Evolutionary conservation across 2,797 vertebrate species (phyloP), one percentile per base, ranked within the genome.

Genomic region (Gallinago solitaria): DNA sequence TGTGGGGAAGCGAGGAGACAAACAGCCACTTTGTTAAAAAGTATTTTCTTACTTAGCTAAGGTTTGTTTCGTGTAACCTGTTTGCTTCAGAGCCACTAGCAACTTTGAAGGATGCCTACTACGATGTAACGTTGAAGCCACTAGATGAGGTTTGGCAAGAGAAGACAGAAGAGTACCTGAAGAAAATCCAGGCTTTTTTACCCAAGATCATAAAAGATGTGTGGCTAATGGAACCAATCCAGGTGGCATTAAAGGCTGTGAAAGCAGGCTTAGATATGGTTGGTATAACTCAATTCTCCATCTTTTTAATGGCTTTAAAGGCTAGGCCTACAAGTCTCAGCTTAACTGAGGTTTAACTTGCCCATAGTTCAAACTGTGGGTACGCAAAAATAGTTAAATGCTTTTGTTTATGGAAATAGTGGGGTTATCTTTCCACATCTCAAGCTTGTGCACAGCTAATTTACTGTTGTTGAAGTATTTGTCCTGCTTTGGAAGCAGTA

Each of bases 101-200:
- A 64, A 99, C 98, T 4, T 92, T 99, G 89, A 98, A 99, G 54
- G 99, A 98, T 5, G 98, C 98, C 43, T 99, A 98, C 95, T 98
- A 98, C 0, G 98, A 99, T 48, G 98, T 98, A 75, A 99, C 96
- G 5, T 98, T 98, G 78, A 97, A 97, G 93, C 96, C 94, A 81
- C 88, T 98, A 95, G 98, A 98, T 33, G 86, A 96, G 3, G 90
- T 98, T 57, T 99, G 98, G 98, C 97, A 69, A 77, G 97, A 98
- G 60, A 95, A 87, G 37, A 97, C 98, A 5, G 91, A 97, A 9
- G 70, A 90, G 50, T 98, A 97, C 95, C 87, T 97, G 41, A 94
- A 80, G 48, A 92, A 90, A 71, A 92, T 98, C 88, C 94, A 94
- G 83, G 94, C 98, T 56, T 95, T 98, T 69, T 81, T 98, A 32